These are phyloP conservation scores for Trichomalopsis sarcophagae DNA, from an alignment of 1,140 invertebrate genomes.

Conservation along the genomic window DNA sequence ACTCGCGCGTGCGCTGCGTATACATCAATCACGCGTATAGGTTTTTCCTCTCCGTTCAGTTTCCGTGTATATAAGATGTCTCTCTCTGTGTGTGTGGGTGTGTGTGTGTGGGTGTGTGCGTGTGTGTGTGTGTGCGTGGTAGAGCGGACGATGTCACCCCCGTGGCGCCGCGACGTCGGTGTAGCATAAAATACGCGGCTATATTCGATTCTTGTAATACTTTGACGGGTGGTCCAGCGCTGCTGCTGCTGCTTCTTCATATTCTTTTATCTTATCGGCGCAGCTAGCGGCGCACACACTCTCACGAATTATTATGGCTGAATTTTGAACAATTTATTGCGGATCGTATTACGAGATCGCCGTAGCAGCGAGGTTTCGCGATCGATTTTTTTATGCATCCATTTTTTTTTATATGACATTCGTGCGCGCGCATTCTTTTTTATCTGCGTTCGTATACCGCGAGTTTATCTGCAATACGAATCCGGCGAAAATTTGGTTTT, in stretches of 20 bases:
- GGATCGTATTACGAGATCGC: background rate
- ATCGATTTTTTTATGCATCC: too few species aligned
- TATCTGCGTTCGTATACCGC: background rate
- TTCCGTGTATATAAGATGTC: background rate
- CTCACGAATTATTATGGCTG: background rate
- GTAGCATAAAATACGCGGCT: slow-evolving; percentile 8
- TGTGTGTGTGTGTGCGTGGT: background rate
- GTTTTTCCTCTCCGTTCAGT: background rate
- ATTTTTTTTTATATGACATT: background rate
- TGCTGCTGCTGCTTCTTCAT: background rate
- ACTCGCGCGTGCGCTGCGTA: background rate
- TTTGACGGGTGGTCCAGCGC: background rate
- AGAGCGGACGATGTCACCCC: background rate
- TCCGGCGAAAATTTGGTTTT: background rate
- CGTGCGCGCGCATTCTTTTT: too few species aligned
- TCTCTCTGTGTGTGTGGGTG: background rate
- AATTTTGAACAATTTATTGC: slow-evolving; percentile 10
- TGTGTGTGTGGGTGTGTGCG: background rate
- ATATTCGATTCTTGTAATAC: slow-evolving; percentile 25
- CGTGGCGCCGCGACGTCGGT: background rate
- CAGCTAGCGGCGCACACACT: background rate
- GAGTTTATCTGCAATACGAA: background rate
- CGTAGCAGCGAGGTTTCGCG: background rate
- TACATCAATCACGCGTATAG: background rate
- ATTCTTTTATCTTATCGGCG: slow-evolving; percentile 13